These are phyloP conservation scores for Drosophila paucipuncta DNA, from an alignment of 2,888 invertebrate species.

Conservation along the genomic window DNA sequence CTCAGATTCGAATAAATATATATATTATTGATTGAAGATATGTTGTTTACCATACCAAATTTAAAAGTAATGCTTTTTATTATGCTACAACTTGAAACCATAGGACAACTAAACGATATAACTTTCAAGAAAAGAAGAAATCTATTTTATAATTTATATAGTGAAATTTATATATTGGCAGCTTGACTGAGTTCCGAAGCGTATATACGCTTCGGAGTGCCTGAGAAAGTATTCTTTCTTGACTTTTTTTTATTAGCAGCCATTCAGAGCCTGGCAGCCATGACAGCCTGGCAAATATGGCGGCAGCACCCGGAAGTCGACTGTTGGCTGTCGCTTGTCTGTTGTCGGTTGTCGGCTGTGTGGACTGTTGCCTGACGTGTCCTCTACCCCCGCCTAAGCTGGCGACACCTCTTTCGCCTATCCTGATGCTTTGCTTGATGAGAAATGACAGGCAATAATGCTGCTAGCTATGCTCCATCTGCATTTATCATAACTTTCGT, in stretches of 20 bases:
- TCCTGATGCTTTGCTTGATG: conserved; percentile 62
- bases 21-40: neutral
- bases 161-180: neutral
- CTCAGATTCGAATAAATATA: neutral
- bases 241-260: conserved; percentile 70
- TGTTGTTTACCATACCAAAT: neutral
- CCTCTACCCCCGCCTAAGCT: neutral
- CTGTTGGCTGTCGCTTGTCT: conserved; percentile 49
- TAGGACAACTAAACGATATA: too few relatives aligned
- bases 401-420: neutral
- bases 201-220: neutral
- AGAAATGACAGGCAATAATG: conserved; percentile 80
- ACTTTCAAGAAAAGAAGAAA: neutral
- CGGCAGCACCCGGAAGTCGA: conserved; percentile 77
- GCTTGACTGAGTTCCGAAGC: neutral
- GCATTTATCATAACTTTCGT: conserved; percentile 81
- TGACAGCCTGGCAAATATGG: conserved; percentile 67
- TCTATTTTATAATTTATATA: neutral
- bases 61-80: neutral
- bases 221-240: neutral
- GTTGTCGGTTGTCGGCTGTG: conserved; percentile 21
- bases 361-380: conserved; percentile 37
- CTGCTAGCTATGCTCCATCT: conserved; percentile 73
- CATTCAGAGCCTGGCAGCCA: conserved; percentile 69
- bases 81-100: too few relatives aligned